These are phyloP conservation scores for Parambassis ranga DNA, from an alignment of 2,797 vertebrate genomes.

Conservation along the genomic window DNA sequence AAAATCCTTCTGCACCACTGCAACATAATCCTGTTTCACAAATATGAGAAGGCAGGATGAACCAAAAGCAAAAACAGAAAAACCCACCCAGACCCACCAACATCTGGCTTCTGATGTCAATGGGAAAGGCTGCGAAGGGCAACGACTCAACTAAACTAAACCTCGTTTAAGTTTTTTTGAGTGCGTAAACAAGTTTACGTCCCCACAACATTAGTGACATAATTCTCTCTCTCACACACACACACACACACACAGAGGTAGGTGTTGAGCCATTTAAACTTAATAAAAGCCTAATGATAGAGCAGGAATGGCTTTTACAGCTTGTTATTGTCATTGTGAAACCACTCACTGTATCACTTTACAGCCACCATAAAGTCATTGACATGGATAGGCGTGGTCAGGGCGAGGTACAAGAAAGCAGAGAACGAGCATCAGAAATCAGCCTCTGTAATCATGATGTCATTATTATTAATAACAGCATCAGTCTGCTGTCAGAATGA, in stretches of 20 bases:
- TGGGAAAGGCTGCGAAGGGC: too few relatives aligned
- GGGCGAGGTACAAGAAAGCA: constrained; percentile 26
- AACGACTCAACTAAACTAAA: too few relatives aligned
- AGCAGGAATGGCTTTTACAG: constrained; percentile 57
- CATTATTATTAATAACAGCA: constrained; percentile 41
- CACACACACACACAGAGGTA: constrained; percentile 7
- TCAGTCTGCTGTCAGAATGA: constrained; percentile 8
- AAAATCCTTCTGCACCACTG: constrained; percentile 25
- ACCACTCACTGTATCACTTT: constrained; percentile 65
- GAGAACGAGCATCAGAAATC: constrained; percentile 15
- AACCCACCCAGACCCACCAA: too few relatives aligned
- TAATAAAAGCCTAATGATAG: constrained; percentile 69
- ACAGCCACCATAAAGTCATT: constrained; percentile 60
- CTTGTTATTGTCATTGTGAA: constrained; percentile 70
- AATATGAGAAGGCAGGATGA: background rate
- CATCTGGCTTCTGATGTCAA: too few relatives aligned
- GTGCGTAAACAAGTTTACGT: background rate
- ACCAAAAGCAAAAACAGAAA: background rate
- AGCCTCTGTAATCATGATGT: constrained; percentile 47
- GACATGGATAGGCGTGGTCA: constrained; percentile 46
- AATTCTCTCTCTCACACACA: constrained; percentile 8
- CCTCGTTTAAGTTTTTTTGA: too few relatives aligned
- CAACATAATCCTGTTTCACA: background rate
- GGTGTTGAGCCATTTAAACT: constrained; percentile 62
- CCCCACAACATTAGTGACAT: background rate